phyloP scores from a whole-genome alignment of 2,797 vertebrate species.

The Pipistrellus kuhlii region DNA sequence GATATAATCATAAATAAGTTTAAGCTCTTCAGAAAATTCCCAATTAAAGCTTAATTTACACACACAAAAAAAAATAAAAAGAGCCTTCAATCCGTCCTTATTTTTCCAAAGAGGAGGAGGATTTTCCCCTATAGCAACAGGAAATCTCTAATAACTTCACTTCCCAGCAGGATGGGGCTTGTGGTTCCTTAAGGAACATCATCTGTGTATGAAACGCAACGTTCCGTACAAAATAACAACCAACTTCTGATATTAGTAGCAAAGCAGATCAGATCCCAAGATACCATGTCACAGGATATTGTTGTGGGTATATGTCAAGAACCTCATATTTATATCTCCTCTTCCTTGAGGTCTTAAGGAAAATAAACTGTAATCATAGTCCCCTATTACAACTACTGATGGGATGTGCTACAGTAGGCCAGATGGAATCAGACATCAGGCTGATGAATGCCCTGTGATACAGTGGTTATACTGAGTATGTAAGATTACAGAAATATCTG shows the following conservation, averaged over 20 bases:
- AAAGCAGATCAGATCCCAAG: not conserved
- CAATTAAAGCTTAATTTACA: not conserved
- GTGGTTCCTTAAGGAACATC: not conserved
- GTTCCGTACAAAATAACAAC: not conserved
- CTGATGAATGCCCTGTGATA: not conserved
- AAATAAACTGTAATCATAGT: not conserved
- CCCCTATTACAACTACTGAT: not conserved
- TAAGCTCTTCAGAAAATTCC: not conserved
- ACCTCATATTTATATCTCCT: not conserved
- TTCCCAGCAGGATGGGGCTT: not conserved
- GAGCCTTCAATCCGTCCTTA: not conserved
- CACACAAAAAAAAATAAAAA: constrained; percentile 1
- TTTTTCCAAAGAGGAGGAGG: constrained; percentile 10
- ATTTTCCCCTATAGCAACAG: not conserved
- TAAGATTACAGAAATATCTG: not conserved
- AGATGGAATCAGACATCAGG: not conserved
- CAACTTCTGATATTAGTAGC: not conserved
- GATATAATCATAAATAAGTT: not conserved
- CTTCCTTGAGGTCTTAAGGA: not conserved
- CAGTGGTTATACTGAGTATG: not conserved
- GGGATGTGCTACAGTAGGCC: not conserved
- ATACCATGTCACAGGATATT: not conserved
- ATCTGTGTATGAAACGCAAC: not conserved
- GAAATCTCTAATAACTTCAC: constrained; percentile 29
- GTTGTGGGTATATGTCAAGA: not conserved